Evolutionary conservation across 2,888 invertebrate species (phyloP).

Genomic region (Liopterus haemorrhoidalis): DNA sequence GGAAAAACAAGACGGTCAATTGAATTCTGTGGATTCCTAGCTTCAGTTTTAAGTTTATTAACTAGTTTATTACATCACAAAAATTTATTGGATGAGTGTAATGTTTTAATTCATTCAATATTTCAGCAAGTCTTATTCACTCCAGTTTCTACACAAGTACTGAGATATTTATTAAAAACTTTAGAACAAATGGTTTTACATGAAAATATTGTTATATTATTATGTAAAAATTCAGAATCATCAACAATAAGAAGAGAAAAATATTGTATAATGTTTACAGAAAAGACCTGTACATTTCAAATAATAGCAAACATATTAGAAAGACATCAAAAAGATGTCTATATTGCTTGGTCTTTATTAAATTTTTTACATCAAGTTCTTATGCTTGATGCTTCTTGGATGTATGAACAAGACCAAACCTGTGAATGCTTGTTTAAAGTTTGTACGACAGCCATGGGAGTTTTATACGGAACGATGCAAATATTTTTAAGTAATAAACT

Average conservation of each 20-base stretch:
- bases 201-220: neutral
- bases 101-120: neutral
- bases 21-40: conserved; percentile 15
- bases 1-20: conserved; percentile 9
- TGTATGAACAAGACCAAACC: conserved; percentile 10
- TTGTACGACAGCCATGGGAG: conserved; percentile 8
- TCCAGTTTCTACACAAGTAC: no score
- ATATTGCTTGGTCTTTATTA: conserved; percentile 9
- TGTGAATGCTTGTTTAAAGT: conserved; percentile 13
- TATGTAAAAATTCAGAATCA: neutral
- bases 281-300: conserved; percentile 13
- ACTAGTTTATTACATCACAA: conserved; percentile 6
- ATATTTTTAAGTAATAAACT: neutral
- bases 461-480: conserved; percentile 10
- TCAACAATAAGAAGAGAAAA: no score
- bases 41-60: conserved; percentile 13
- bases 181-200: no score
- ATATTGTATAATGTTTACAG: no score
- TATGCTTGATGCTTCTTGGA: conserved; percentile 13
- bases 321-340: conserved; percentile 2
- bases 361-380: conserved; percentile 13
- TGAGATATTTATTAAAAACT: no score
- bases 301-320: conserved; percentile 11
- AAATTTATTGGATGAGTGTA: conserved; percentile 3
- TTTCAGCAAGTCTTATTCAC: no score